A percentile compares a stretch with the other conserved stretches of the same genome.
These are phyloP conservation scores for Tenthredo mesomela DNA, from an alignment of 2,888 invertebrate species.

Conservation along the genomic window DNA sequence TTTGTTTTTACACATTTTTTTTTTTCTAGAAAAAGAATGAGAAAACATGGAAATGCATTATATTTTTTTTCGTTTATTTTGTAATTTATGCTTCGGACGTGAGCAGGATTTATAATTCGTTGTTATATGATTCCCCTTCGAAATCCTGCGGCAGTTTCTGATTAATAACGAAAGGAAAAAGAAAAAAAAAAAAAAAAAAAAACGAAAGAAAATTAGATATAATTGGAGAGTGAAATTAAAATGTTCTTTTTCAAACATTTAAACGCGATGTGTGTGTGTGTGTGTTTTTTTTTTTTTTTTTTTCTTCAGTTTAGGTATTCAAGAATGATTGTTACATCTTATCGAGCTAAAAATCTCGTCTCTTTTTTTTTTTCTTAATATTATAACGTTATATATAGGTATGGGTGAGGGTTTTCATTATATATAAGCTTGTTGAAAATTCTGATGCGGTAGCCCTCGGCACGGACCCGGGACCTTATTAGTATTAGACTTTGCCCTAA, in stretches of 20 bases:
- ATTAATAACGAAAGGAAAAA: not conserved
- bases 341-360: not conserved
- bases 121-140: not conserved
- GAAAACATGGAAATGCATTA: no score
- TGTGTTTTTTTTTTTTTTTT: no score
- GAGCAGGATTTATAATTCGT: not conserved
- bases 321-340: not conserved
- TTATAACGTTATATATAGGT: not conserved
- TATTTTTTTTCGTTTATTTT: not conserved
- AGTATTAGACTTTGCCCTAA: constrained; percentile 60
- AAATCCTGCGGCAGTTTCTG: not conserved
- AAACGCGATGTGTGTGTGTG: no score
- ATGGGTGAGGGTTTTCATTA: not conserved
- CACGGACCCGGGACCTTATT: constrained; percentile 57
- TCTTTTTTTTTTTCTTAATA: not conserved
- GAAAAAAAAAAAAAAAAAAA: not conserved
- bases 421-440: constrained; percentile 3
- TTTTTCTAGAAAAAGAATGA: not conserved
- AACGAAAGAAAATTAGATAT: not conserved
- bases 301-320: no score
- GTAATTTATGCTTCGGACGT: not conserved
- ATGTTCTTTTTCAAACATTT: no score
- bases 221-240: not conserved
- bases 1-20: not conserved
- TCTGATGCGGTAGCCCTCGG: not conserved